phyloP scores from a whole-genome alignment of 1,140 invertebrate genomes.

The Apocrypta bakeri region DNA sequence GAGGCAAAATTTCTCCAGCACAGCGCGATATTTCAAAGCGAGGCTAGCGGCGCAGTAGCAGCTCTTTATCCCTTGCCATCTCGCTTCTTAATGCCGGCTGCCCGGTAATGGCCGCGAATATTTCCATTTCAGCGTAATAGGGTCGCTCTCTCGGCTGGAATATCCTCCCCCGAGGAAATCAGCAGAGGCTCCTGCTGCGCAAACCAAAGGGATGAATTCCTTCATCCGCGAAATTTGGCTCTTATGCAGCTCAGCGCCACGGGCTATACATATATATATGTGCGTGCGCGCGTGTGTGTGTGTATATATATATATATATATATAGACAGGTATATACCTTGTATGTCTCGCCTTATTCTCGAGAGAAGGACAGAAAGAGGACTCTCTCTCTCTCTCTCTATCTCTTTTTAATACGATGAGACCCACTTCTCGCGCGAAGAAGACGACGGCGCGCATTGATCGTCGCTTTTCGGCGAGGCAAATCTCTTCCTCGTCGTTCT shows the following conservation, averaged over 20 bases:
- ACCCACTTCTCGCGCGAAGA: not conserved
- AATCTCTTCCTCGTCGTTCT: not conserved
- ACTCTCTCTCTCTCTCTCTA: slow-evolving; percentile 2
- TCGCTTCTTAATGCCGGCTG: slow-evolving; percentile 21
- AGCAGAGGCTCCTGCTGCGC: slow-evolving; percentile 17
- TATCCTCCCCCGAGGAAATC: slow-evolving; percentile 54
- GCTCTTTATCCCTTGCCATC: slow-evolving; percentile 12
- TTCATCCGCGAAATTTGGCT: slow-evolving; percentile 49
- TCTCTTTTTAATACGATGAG: slow-evolving; percentile 29
- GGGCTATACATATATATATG: not conserved
- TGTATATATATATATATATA: not conserved
- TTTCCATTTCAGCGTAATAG: slow-evolving; percentile 48
- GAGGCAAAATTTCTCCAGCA: not conserved
- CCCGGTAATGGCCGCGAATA: slow-evolving; percentile 46
- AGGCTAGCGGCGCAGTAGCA: not conserved
- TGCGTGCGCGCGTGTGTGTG: not conserved
- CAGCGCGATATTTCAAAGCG: slow-evolving; percentile 27
- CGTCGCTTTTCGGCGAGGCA: not conserved
- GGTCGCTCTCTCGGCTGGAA: slow-evolving; percentile 39
- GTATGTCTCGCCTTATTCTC: not conserved
- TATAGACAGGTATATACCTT: not conserved
- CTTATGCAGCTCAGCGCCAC: slow-evolving; percentile 9
- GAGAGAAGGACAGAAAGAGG: not conserved
- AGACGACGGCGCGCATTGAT: not conserved
- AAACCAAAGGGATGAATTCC: slow-evolving; percentile 42